Evolutionary conservation across 2,888 invertebrate genomes (phyloP), one percentile per base, ranked within the genome.

Genomic region (Aphidoletes aphidimyza): DNA sequence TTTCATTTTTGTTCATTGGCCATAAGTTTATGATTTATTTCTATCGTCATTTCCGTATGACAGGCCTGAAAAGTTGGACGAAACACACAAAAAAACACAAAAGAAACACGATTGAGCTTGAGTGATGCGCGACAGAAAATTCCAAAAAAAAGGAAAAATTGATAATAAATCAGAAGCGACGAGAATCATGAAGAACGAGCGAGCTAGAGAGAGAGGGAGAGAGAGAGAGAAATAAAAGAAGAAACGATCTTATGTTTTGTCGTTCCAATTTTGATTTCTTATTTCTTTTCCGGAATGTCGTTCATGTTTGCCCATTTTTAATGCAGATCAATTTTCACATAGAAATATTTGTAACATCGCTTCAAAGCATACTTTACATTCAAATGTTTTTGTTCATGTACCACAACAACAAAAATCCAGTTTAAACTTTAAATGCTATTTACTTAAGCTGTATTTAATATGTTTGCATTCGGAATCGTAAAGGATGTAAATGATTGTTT

Each of bases 361-460:
- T n/a, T n/a, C n/a, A n/a, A n/a, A n/a, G n/a, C n/a, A n/a, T n/a
- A n/a, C n/a, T n/a, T n/a, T n/a, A n/a, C n/a, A n/a, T n/a, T n/a
- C n/a, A n/a, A n/a, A n/a, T n/a, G n/a, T n/a, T n/a, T n/a, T n/a
- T n/a, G n/a, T n/a, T n/a, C n/a, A n/a, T n/a, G n/a, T n/a, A n/a
- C n/a, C n/a, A n/a, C n/a, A n/a, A n/a, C n/a, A n/a, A n/a, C n/a
- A n/a, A n/a, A n/a, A n/a, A n/a, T n/a, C n/a, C n/a, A n/a, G n/a
- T n/a, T n/a, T n/a, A n/a, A n/a, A n/a, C n/a, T n/a, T n/a, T n/a
- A n/a, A 69, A 69, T 30, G 69, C 30, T 14, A 69, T 69, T 69
- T 69, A n/a, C 30, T 69, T 69, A 30, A n/a, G 69, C 69, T 30
- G 30, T 30, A 69, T 69, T 69, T 69, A 69, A 69, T 69, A 30